Conservation (phyloP, 2,797 vertebrate species). For the Silurus aristotelis region DNA sequence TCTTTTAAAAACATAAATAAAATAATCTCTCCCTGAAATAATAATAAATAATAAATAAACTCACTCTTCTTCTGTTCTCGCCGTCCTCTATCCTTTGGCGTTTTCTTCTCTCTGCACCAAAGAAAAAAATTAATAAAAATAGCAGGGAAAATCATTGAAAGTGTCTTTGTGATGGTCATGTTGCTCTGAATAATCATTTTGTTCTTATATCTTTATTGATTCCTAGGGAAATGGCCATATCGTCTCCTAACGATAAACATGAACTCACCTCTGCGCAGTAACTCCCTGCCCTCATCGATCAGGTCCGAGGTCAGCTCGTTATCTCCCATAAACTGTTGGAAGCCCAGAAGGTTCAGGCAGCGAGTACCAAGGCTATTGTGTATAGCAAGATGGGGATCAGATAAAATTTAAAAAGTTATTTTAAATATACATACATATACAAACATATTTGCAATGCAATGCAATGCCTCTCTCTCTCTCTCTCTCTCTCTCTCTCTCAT, state of each 20-base stretch:
- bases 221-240: background rate
- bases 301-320: slow-evolving; percentile 96
- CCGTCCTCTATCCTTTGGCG: slow-evolving; percentile 91
- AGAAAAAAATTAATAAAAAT: background rate
- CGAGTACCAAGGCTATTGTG: slow-evolving; percentile 88
- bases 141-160: background rate
- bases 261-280: slow-evolving; percentile 85
- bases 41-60: slow-evolving; percentile 38
- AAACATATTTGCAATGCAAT: too few species aligned
- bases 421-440: too few species aligned
- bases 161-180: background rate
- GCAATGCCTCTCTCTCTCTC: too few species aligned
- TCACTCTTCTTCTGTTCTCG: slow-evolving; percentile 90
- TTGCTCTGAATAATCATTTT: background rate
- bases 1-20: background rate
- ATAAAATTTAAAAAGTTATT: background rate
- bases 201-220: background rate
- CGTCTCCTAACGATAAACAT: background rate
- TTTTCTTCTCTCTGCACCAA: slow-evolving; percentile 88
- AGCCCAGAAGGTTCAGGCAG: slow-evolving; percentile 94
- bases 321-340: slow-evolving; percentile 97
- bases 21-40: too few species aligned
- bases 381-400: background rate
- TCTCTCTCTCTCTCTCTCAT: too few species aligned
- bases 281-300: slow-evolving; percentile 94